Evolutionary conservation across 1,140 invertebrate species (phyloP), one percentile per base, ranked within the genome.

Genomic region (Steinernema feltiae): DNA sequence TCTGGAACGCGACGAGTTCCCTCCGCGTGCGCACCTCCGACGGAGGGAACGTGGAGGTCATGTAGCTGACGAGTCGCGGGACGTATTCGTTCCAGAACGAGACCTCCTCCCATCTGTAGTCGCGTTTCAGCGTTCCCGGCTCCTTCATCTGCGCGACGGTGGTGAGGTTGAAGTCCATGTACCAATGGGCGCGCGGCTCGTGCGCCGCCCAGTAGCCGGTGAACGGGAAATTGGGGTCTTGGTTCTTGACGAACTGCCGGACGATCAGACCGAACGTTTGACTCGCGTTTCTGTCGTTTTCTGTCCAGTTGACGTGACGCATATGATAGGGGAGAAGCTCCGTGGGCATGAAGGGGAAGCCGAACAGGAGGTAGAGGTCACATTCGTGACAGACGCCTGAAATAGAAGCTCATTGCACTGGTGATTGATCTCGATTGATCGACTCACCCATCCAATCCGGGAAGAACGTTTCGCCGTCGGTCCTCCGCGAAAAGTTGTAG

Each of bases 41-140:
- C 24, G 84, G 84, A 21, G 84, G 73, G 31, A 85, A 85, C 15
- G 84, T 85, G 17, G 84, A 84, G 12, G 84, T 85, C 83, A 85
- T 85, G 75, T 86, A 85, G 63, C 83, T 85, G n/a, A 85, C 84
- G 30, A 85, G 63, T 15, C 69, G 29, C n/a, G 84, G 84, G 21
- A 85, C 79, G 71, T 81, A 86, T 71, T 85, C 78, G 71, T 86
- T 83, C 84, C 84, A 85, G 72, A 85, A 85, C 7, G 78, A 73
- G 1, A 85, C 83, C 71, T 84, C 80, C 63, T 86, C 79, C 72
- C 81, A 86, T n/a, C 82, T 78, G 53, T 85, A 85, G 71, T 85
- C 84, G 18, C 83, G 48, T 24, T 63, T 73, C 1, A 86, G 32
- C 24, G 29, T 79, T 17, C 83, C 83, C 27, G 81, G 76, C 21